Evolutionary conservation across 2,797 vertebrate species (phyloP), one percentile per base, ranked within the genome.

Genomic region (Paedocypris micromegethes): DNA sequence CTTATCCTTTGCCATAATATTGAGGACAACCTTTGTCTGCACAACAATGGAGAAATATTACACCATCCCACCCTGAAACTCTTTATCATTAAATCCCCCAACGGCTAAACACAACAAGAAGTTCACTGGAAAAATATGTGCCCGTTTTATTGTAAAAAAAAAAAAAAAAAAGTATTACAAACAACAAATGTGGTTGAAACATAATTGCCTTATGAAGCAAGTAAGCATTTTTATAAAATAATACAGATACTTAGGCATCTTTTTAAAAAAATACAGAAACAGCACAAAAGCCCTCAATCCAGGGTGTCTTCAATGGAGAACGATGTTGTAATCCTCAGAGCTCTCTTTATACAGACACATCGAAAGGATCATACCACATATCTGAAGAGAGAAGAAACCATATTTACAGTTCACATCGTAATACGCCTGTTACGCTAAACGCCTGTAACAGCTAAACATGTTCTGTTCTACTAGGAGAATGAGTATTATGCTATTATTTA

Each of bases 301-400:
- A 9, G 48, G 45, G 52, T 42, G 58, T 74, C 68, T 41, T 7
- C 23, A 51, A 49, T 64, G 48, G 0, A 41, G 8, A 55, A 49
- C 9, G 41, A 66, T 57, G 45, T 9, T 53, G 68, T 76, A 80
- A 54, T 78, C 53, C 77, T 66, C 9, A 6, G 54, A 47, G 46
- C 42, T 47, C 8, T 42, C 8, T 43, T 44, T 80, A 83, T 78
- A 83, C 82, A 80, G 79, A 82, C 2, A 83, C 80, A 80, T 83
- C 80, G 82, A 83, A 83, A 83, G 82, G 82, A 52, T 76, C 76
- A 71, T 79, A 82, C 80, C 82, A 83, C 62, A 78, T 77, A 80
- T 76, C 79, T 82, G 62, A 66, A 66, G 70, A 49, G 45, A 73
- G n/a, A 48, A 38, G 5, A 7, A 57, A 45, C 38, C 5, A 50